Conservation (phyloP, 2,888 invertebrate species). For the Drosophila vallismaia region DNA sequence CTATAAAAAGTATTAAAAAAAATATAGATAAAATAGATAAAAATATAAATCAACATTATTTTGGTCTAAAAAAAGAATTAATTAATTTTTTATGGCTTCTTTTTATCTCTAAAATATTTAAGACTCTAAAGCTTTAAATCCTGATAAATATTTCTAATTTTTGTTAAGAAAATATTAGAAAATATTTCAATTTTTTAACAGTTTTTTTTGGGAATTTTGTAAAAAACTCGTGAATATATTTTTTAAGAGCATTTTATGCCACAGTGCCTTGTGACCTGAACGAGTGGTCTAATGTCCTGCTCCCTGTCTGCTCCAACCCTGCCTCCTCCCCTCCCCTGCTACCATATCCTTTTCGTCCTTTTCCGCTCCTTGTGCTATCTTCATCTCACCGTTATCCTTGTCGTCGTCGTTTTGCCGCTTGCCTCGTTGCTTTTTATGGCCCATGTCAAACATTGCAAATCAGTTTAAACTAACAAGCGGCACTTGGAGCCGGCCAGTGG, state of each 20-base stretch:
- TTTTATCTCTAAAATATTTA: too few species aligned
- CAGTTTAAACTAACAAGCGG: slow-evolving; percentile 77
- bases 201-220: too few species aligned
- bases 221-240: background rate
- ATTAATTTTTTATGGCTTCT: too few species aligned
- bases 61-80: too few species aligned
- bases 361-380: slow-evolving; percentile 36
- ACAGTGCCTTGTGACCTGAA: slow-evolving; percentile 35
- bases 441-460: slow-evolving; percentile 80
- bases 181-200: too few species aligned
- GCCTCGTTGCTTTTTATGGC: slow-evolving; percentile 73
- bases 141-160: too few species aligned
- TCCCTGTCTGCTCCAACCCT: background rate
- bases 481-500: slow-evolving; percentile 25
- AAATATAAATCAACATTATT: background rate
- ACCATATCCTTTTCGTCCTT: background rate
- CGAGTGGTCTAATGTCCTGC: slow-evolving; percentile 40
- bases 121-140: too few species aligned
- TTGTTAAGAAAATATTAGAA: too few species aligned
- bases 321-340: background rate
- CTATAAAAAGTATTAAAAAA: background rate
- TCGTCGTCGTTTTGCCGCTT: slow-evolving; percentile 43
- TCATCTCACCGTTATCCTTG: slow-evolving; percentile 44
- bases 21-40: too few species aligned
- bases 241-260: background rate